Evolutionary conservation across 2,888 invertebrate genomes (phyloP).

Genomic region (Acrobasis repandana): DNA sequence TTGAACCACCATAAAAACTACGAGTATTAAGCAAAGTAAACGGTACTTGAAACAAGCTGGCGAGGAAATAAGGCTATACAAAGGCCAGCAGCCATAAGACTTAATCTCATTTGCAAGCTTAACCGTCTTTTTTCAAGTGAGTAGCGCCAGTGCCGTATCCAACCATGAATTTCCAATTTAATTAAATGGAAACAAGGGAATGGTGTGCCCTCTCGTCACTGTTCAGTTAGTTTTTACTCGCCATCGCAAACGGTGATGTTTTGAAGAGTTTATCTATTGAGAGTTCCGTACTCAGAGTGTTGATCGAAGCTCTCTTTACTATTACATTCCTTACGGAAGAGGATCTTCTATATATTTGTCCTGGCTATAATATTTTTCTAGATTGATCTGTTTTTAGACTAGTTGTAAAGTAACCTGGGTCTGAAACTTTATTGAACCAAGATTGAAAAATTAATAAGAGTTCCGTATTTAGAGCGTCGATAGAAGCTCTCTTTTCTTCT

Average conservation of each 20-base stretch:
- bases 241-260: slow-evolving; percentile 41
- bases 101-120: slow-evolving; percentile 67
- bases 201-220: slow-evolving; percentile 62
- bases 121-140: slow-evolving; percentile 58
- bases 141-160: slow-evolving; percentile 21
- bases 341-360: no score
- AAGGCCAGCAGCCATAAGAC: slow-evolving; percentile 49
- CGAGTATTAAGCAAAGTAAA: slow-evolving; percentile 28
- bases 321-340: no score
- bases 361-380: no score
- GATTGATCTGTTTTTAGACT: no score
- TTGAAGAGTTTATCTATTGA: slow-evolving; percentile 29
- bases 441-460: no score
- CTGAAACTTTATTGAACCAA: no score
- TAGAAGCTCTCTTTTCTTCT: no score
- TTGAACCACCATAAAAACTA: slow-evolving; percentile 25
- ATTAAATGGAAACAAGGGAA: slow-evolving; percentile 78
- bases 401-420: no score
- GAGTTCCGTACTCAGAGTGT: slow-evolving; percentile 7
- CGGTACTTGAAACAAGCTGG: slow-evolving; percentile 29
- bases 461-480: no score
- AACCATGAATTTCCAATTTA: slow-evolving; percentile 71
- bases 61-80: slow-evolving; percentile 41
- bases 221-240: slow-evolving; percentile 63
- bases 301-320: background rate